Conservation (phyloP, 2,797 vertebrate genomes). For the Fringilla coelebs region DNA sequence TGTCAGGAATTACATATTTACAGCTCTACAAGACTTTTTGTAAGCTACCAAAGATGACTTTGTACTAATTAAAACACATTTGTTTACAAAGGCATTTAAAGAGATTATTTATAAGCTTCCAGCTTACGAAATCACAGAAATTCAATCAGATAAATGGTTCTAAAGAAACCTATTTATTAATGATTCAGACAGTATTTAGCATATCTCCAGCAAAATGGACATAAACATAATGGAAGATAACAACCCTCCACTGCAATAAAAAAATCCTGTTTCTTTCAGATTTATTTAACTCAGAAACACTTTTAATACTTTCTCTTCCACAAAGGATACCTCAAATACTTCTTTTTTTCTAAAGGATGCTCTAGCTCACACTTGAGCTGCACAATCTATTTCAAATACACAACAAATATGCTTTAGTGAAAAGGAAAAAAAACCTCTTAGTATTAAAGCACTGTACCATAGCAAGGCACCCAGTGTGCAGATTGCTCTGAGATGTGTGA, state of each 20-base stretch:
- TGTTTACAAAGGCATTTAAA: slow-evolving; percentile 5
- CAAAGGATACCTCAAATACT: not conserved
- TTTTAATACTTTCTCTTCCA: not conserved
- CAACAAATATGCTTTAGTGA: slow-evolving; percentile 14
- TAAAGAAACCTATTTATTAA: slow-evolving; percentile 76
- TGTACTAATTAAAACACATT: not conserved
- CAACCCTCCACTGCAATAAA: not conserved
- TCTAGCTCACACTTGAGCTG: not conserved
- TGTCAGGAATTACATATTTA: not conserved
- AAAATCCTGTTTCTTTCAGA: not conserved
- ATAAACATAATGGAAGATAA: slow-evolving; percentile 72
- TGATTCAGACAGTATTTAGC: slow-evolving; percentile 32
- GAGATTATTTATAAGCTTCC: not conserved
- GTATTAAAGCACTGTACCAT: slow-evolving; percentile 54
- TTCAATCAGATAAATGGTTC: not conserved
- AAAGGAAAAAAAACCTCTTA: slow-evolving; percentile 52
- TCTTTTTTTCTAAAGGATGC: not conserved
- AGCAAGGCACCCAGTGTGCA: slow-evolving; percentile 23
- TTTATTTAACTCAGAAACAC: slow-evolving; percentile 1
- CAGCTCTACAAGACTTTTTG: not conserved
- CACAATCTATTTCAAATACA: slow-evolving; percentile 14
- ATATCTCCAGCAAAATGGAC: slow-evolving; percentile 59
- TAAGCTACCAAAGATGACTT: not conserved
- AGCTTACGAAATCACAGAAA: not conserved
- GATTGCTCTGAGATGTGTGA: slow-evolving; percentile 8